phyloP scores from a whole-genome alignment of 2,113 vertebrate genomes.

The Sminthopsis crassicaudata region DNA sequence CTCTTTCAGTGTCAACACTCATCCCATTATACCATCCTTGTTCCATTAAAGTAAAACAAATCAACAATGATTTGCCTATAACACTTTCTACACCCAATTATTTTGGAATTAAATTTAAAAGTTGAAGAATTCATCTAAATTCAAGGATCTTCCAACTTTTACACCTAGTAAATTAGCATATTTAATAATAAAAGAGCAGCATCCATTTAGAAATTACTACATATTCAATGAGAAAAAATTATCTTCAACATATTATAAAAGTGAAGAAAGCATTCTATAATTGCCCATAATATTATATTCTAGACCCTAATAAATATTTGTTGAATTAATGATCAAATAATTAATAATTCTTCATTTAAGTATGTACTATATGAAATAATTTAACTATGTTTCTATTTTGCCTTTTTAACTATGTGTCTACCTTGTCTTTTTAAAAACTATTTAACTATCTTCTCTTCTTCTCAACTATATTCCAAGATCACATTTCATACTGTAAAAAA shows the following conservation, averaged over 20 bases:
- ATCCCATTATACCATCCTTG: background rate
- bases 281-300: background rate
- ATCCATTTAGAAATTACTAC: background rate
- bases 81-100: background rate
- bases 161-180: background rate
- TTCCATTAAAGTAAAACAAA: background rate
- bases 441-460: background rate
- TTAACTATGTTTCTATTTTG: background rate
- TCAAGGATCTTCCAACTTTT: background rate
- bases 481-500: background rate
- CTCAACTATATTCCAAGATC: background rate
- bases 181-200: background rate
- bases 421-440: no score
- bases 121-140: background rate
- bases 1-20: background rate
- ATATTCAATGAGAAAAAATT: background rate
- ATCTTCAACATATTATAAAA: background rate
- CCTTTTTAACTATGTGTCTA: background rate
- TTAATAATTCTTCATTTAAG: background rate
- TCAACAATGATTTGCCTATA: background rate
- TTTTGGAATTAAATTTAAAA: background rate
- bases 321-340: background rate
- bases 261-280: background rate
- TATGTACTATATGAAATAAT: background rate
- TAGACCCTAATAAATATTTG: background rate